A percentile compares a stretch with the other conserved stretches of the same genome.
Conservation (phyloP, 64 coral and sea anemone genomes). For the Hydrozoanthus tunicans region DNA sequence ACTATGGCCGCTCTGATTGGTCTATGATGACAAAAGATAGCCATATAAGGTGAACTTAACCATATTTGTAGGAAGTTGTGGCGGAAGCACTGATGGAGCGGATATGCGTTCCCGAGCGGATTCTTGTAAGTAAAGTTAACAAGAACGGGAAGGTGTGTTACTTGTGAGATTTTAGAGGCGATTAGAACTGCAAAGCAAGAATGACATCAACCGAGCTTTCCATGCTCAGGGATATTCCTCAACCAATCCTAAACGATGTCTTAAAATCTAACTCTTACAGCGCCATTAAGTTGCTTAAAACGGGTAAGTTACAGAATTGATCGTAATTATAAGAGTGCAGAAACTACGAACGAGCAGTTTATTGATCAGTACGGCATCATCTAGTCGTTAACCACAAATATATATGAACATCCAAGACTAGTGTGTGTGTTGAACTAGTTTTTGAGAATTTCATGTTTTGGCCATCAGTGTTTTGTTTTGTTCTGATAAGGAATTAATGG, state of each 20-base stretch:
- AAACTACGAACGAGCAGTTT: neutral
- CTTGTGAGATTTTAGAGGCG: neutral
- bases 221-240: slow-evolving; percentile 66
- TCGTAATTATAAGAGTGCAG: neutral
- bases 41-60: slow-evolving; percentile 42
- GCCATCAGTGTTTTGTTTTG: neutral
- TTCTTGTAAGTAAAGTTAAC: slow-evolving; percentile 14
- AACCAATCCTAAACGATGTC: slow-evolving; percentile 74
- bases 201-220: slow-evolving; percentile 61
- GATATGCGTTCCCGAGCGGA: slow-evolving; percentile 54
- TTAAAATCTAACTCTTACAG: slow-evolving; percentile 85
- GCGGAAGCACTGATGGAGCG: slow-evolving; percentile 57
- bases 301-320: slow-evolving; percentile 49
- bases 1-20: neutral
- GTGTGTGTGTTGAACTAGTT: neutral
- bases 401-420: neutral
- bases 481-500: neutral
- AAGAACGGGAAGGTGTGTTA: slow-evolving; percentile 9
- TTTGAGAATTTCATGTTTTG: neutral
- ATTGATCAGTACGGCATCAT: neutral
- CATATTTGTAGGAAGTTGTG: slow-evolving; percentile 39
- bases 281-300: slow-evolving; percentile 82
- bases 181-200: neutral
- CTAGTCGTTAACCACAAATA: neutral
- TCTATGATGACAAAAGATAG: slow-evolving; percentile 4